phyloP scores from a whole-genome alignment of 2,113 vertebrate genomes.

The Hylia prasina region DNA sequence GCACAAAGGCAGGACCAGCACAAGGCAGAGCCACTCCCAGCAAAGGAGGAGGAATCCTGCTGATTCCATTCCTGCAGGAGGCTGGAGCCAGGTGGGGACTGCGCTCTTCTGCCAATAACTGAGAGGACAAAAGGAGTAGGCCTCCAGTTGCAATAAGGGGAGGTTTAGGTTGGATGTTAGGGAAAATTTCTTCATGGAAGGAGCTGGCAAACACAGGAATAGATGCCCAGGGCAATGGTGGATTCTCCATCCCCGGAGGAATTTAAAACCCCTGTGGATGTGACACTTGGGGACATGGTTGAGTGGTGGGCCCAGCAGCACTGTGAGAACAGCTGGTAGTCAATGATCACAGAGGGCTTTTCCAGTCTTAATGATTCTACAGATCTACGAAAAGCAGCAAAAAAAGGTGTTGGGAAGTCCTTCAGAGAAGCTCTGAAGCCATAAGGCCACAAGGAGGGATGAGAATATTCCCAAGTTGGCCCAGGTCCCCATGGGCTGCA shows the following conservation, averaged over 20 bases:
- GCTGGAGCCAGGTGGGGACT: fast-evolving
- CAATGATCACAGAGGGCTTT: background rate
- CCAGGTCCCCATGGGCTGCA: background rate
- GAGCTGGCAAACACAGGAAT: background rate
- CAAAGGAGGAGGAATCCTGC: background rate
- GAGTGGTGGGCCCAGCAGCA: background rate
- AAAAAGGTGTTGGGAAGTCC: background rate
- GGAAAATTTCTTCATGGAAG: background rate
- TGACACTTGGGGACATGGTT: background rate
- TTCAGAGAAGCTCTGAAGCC: background rate
- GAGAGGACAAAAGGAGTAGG: fast-evolving
- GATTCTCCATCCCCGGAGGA: background rate
- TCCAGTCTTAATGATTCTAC: background rate
- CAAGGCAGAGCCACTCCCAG: background rate
- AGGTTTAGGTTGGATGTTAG: background rate
- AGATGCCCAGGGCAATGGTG: background rate
- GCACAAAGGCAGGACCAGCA: background rate
- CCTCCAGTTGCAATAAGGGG: background rate
- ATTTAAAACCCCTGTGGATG: background rate
- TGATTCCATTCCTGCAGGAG: background rate
- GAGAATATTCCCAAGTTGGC: background rate
- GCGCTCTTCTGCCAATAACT: fast-evolving
- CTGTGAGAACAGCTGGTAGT: background rate
- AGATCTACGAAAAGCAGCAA: background rate
- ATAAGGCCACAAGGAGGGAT: background rate